Evolutionary conservation across 2,113 vertebrate species (phyloP), one percentile per base, ranked within the genome.

Genomic region (Pogonocichla stellata): DNA sequence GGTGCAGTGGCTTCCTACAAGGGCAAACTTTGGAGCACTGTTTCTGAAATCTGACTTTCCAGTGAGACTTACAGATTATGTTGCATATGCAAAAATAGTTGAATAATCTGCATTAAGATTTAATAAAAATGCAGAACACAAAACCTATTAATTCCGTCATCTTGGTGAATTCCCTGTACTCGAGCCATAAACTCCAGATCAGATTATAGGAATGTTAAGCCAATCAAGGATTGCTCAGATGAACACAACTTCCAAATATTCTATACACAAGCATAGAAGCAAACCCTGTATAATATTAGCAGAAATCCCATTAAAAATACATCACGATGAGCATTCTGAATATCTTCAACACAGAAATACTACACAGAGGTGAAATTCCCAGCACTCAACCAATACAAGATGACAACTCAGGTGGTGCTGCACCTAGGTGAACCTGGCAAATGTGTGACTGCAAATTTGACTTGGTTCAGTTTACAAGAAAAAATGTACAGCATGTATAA

Each of bases 101-200:
- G 40, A 84, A 48, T 80, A 70, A 85, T 50, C 24, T 80, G 62
- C 29, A 77, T 54, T 77, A 90, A 43, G 53, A 77, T 38, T 88
- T 80, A 88, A 80, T 80, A 91, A 72, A 94, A 85, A 92, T 12
- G n/a, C 70, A 91, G 54, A 36, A 36, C 29, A 28, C 10, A 72
- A 87, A 89, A 50, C 9, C 28, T 72, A 45, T 54, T 91, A 87
- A 88, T 95, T 82, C 53, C 40, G 65, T 38, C 12, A 28, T 80
- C 82, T 90, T 83, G 54, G 77, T 15, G 7, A 89, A 85, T n/a
- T 91, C 74, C 47, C 58, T 61, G 43, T 58, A 65, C 62, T 75
- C 0, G 0, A 83, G 58, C 40, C 38, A 62, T 31, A 66, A 72
- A 91, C 50, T 82, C 50, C 20, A 26, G 10, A 82, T 88, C 50